A percentile compares a stretch with the other conserved stretches of the same genome.
Conservation (phyloP, 2,113 vertebrate genomes). For the Centrocercus urophasianus region DNA sequence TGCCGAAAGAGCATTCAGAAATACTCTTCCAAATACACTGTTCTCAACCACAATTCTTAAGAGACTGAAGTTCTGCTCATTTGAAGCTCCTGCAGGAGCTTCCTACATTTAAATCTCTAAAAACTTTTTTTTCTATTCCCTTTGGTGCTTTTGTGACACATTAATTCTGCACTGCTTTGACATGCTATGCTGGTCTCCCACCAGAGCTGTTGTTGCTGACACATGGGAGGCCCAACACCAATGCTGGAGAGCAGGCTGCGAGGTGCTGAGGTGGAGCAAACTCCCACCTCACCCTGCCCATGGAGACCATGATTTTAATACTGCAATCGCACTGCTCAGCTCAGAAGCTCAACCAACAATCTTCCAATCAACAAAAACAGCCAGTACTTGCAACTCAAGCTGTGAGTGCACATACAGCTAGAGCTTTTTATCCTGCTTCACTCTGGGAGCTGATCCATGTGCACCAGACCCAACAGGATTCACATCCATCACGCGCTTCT, state of each 20-base stretch:
- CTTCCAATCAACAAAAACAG: not conserved
- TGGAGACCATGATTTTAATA: not conserved
- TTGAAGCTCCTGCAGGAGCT: not conserved
- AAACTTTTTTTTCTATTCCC: not conserved
- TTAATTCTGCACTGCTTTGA: not conserved
- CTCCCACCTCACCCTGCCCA: not conserved
- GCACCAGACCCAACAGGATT: not conserved
- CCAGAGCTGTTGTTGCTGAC: not conserved
- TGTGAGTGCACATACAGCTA: not conserved
- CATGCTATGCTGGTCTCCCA: not conserved
- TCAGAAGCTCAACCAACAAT: not conserved
- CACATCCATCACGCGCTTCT: accelerated
- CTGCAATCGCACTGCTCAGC: accelerated
- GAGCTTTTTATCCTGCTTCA: not conserved
- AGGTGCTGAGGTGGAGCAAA: not conserved
- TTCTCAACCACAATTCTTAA: not conserved
- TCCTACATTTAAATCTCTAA: not conserved
- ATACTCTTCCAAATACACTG: not conserved
- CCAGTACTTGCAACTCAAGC: not conserved
- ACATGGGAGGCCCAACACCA: not conserved
- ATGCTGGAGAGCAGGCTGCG: not conserved
- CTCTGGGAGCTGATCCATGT: not conserved
- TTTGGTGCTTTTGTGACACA: not conserved
- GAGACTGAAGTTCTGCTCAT: not conserved
- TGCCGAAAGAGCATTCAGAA: not conserved